phyloP scores from a whole-genome alignment of 2,113 vertebrate species.

The Lagopus leucura region DNA sequence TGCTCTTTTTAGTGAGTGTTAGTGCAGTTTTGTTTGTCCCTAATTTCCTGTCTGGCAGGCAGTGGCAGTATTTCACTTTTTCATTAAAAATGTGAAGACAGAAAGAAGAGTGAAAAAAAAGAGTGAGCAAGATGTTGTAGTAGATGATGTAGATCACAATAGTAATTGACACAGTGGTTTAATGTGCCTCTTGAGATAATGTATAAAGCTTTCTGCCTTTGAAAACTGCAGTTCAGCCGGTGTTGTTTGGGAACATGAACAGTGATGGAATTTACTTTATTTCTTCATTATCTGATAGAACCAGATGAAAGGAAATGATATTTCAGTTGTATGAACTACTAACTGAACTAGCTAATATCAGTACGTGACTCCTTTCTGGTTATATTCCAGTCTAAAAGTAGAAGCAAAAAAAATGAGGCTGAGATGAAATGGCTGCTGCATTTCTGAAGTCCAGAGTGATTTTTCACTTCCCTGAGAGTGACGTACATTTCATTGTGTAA shows the following conservation, averaged over 20 bases:
- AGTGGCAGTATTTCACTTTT: conserved; percentile 52
- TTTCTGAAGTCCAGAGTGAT: background rate
- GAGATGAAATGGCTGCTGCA: background rate
- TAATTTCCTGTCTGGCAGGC: conserved; percentile 62
- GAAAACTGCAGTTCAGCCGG: background rate
- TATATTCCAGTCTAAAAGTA: background rate
- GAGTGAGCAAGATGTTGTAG: background rate
- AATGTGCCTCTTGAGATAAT: background rate
- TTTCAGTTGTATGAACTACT: background rate
- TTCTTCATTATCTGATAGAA: background rate
- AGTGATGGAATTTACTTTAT: conserved; percentile 17
- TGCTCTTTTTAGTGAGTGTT: conserved; percentile 14
- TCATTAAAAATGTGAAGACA: conserved; percentile 10
- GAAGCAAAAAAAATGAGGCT: background rate
- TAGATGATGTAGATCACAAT: background rate
- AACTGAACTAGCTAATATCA: background rate
- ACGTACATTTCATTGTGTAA: background rate
- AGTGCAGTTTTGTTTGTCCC: conserved; percentile 40
- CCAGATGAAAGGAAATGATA: conserved; percentile 3
- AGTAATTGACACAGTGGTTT: conserved; percentile 7
- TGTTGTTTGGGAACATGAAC: background rate
- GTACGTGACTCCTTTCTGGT: background rate
- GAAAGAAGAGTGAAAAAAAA: background rate
- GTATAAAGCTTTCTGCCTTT: background rate
- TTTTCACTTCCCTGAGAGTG: background rate